Evolutionary conservation across 2,113 vertebrate species (phyloP).

Genomic region (Laticauda laticaudata): DNA sequence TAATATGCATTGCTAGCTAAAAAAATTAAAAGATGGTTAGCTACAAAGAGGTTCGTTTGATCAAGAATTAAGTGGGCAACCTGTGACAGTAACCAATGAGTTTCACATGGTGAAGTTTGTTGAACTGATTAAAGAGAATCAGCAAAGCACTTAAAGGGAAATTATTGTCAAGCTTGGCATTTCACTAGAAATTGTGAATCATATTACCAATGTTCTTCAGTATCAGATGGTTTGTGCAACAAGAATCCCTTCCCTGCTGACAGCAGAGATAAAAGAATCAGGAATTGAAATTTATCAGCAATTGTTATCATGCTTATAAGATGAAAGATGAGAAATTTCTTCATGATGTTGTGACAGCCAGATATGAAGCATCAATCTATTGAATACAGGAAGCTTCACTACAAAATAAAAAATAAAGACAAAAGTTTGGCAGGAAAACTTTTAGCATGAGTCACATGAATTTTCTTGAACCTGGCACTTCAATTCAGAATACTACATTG

Average conservation of each 20-base stretch:
- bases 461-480: not conserved
- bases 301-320: not conserved
- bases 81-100: not conserved
- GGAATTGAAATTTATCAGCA: not conserved
- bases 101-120: not conserved
- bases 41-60: not conserved
- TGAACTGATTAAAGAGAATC: not conserved
- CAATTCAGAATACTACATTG: not conserved
- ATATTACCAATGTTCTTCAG: not conserved
- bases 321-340: not conserved
- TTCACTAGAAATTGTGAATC: not conserved
- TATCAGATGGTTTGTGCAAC: not conserved
- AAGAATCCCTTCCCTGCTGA: not conserved
- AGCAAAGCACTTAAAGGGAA: not conserved
- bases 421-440: not conserved
- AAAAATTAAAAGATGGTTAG: not conserved
- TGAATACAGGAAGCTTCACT: not conserved
- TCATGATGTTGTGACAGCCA: not conserved
- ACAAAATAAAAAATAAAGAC: not conserved
- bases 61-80: not conserved
- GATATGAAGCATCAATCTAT: not conserved
- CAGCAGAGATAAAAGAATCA: not conserved
- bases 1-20: not conserved
- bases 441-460: not conserved
- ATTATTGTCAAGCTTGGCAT: not conserved